phyloP scores from a whole-genome alignment of 2,113 vertebrate species.

The Grallaria varia region DNA sequence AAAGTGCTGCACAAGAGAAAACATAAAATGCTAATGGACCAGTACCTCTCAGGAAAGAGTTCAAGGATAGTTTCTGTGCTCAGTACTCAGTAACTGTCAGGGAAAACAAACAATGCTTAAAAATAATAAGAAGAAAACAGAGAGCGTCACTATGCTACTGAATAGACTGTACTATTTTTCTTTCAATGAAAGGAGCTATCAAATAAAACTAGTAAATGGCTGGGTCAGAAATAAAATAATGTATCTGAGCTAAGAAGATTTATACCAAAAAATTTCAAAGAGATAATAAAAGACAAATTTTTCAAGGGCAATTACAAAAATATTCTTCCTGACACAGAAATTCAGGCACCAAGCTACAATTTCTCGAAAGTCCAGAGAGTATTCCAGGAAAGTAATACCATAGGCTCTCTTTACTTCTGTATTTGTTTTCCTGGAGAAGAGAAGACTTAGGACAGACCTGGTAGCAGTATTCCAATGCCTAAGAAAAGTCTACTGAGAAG shows the following conservation, averaged over 20 bases:
- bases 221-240: neutral
- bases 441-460: neutral
- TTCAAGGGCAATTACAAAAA: neutral
- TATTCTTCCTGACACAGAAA: neutral
- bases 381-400: neutral
- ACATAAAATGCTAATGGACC: neutral
- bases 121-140: neutral
- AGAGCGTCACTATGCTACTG: neutral
- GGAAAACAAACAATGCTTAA: neutral
- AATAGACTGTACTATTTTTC: neutral
- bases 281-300: neutral
- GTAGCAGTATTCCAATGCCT: neutral
- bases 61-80: neutral
- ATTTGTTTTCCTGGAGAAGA: neutral
- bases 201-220: neutral
- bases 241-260: neutral
- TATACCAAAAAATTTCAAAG: neutral
- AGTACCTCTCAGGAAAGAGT: neutral
- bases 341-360: neutral
- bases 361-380: neutral
- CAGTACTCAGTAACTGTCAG: neutral
- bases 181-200: neutral
- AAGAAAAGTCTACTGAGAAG: neutral
- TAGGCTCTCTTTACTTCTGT: neutral
- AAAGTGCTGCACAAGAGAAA: neutral